Percentiles rank a stretch among this genome's conserved stretches.
phyloP scores from a whole-genome alignment of 2,113 vertebrate species.

The Balaenoptera acutorostrata region DNA sequence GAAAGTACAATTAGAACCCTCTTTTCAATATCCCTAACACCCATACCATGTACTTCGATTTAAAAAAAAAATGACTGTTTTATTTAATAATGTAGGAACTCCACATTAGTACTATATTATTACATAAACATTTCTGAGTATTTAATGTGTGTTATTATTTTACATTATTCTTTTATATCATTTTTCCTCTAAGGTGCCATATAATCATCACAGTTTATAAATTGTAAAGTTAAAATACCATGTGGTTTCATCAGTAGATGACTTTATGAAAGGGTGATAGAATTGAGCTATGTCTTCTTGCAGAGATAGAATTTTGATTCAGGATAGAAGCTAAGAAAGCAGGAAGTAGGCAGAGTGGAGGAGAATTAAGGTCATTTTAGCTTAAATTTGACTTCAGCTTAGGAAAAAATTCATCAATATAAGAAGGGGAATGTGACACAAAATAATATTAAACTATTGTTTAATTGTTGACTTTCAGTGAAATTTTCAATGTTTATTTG shows the following conservation, averaged over 20 bases:
- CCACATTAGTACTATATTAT: too few relatives aligned
- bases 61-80: too few relatives aligned
- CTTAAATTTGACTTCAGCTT: not conserved
- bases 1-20: too few relatives aligned
- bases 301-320: not conserved
- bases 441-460: not conserved
- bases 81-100: too few relatives aligned
- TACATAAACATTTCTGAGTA: too few relatives aligned
- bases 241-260: not conserved
- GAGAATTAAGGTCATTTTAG: not conserved
- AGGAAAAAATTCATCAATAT: not conserved
- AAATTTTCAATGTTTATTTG: not conserved
- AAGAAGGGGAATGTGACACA: not conserved
- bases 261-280: not conserved
- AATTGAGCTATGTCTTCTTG: not conserved
- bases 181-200: not conserved
- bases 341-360: not conserved
- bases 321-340: not conserved
- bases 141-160: not conserved
- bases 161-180: not conserved
- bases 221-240: not conserved
- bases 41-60: too few relatives aligned
- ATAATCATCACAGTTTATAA: not conserved
- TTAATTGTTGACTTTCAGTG: not conserved
- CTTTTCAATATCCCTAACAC: too few relatives aligned